These are phyloP conservation scores for Brachyhypopomus gauderio DNA, from an alignment of 2,113 vertebrate species.

Conservation along the genomic window DNA sequence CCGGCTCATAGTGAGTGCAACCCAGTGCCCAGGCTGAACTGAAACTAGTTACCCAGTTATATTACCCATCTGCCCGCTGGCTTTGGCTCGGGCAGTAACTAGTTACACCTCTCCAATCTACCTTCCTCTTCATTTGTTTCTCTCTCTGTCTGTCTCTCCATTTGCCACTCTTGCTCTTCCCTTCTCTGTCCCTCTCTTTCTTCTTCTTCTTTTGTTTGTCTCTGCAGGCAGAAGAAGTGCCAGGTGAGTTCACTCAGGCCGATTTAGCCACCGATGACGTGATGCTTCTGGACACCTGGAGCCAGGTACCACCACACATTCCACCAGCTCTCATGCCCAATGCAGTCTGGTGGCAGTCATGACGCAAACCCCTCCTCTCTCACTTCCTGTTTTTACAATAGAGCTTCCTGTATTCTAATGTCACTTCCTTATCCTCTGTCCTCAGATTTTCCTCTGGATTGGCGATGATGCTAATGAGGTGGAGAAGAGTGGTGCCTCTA, in stretches of 20 bases:
- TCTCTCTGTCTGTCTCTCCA: neutral
- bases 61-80: neutral
- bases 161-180: neutral
- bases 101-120: neutral
- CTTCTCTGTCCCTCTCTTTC: neutral
- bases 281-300: constrained; percentile 75
- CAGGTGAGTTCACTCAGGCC: constrained; percentile 69
- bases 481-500: constrained; percentile 62
- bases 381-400: neutral
- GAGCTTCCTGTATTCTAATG: neutral
- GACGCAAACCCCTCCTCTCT: neutral
- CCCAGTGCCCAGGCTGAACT: neutral
- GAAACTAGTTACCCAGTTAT: neutral
- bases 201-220: neutral
- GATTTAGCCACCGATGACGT: constrained; percentile 76
- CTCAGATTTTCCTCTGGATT: constrained; percentile 73
- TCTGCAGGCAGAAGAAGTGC: constrained; percentile 72
- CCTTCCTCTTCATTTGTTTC: neutral
- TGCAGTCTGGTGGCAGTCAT: neutral
- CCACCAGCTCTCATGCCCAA: neutral
- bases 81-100: neutral
- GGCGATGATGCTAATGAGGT: constrained; percentile 72
- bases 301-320: constrained; percentile 62
- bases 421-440: neutral
- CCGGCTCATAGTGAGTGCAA: constrained; percentile 68